Evolutionary conservation across 2,797 vertebrate genomes (phyloP).

Genomic region (Mycteria americana): DNA sequence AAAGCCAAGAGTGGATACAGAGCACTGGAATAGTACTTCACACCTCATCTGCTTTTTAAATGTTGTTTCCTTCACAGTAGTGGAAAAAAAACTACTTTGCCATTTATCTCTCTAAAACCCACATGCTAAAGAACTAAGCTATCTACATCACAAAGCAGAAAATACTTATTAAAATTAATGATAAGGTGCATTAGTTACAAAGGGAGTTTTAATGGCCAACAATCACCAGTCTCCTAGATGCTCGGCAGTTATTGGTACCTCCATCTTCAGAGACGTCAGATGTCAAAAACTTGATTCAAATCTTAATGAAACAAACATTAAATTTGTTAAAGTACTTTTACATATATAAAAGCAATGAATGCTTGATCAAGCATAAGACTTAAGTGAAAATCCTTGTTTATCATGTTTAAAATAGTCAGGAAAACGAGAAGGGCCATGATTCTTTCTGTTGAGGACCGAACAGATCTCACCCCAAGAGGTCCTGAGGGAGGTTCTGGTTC

Average conservation of each 20-base stretch:
- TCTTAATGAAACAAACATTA: background rate
- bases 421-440: background rate
- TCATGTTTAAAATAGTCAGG: background rate
- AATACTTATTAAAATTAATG: background rate
- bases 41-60: slow-evolving; percentile 43
- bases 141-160: background rate
- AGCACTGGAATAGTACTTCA: slow-evolving; percentile 8
- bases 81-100: background rate
- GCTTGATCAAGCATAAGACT: background rate
- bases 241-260: background rate
- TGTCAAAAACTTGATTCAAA: background rate
- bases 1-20: background rate
- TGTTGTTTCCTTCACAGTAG: background rate
- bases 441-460: background rate
- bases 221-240: background rate
- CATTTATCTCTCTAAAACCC: background rate
- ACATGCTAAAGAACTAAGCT: background rate
- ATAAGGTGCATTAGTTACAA: background rate
- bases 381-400: background rate
- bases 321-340: background rate
- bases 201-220: background rate
- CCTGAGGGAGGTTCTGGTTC: background rate
- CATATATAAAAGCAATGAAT: background rate
- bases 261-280: background rate
- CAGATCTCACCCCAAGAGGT: fast-evolving